Evolutionary conservation across 2,797 vertebrate species (phyloP), one percentile per base, ranked within the genome.

Genomic region (Limosa lapponica): DNA sequence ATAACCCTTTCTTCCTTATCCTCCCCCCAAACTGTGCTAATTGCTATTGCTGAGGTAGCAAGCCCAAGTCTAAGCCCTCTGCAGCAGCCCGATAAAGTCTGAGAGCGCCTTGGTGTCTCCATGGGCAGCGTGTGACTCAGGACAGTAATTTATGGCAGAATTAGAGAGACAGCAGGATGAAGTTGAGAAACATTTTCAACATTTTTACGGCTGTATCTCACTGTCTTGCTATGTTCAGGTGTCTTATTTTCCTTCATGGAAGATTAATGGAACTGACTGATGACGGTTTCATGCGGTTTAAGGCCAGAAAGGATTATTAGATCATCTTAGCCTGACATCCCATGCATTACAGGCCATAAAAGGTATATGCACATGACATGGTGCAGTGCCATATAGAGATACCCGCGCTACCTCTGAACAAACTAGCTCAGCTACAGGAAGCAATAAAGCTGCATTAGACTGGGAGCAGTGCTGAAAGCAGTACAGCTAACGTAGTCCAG

Each of bases 231-330:
- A 69, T 75, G 90, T 95, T 96, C 86, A 92, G 86, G 94, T 96
- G 86, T 89, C 90, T 92, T 93, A 91, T 93, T 93, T 96, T 95
- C 74, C 71, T 89, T 94, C 93, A 82, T 44, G 95, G 90, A 92
- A 95, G 93, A 95, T 94, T 95, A 96, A 96, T 96, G 93, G 74
- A 92, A 90, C 65, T 82, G 95, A 92, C 90, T 92, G 91, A 82
- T 95, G 95, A 95, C 13, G 87, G 67, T 91, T 97, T 93, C 91
- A 92, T 93, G 61, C 1, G 1, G 87, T 96, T 97, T 96, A 95
- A 85, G 84, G 89, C 93, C 96, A 95, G 93, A 96, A 93, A 96
- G 95, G 95, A 95, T 96, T 96, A 93, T 91, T 94, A 93, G 95
- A 91, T 96, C 92, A 89, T 87, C 41, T 94, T 91, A 94, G 82